Conservation (phyloP, 1,140 invertebrate species). For the Zophobas atratus region DNA sequence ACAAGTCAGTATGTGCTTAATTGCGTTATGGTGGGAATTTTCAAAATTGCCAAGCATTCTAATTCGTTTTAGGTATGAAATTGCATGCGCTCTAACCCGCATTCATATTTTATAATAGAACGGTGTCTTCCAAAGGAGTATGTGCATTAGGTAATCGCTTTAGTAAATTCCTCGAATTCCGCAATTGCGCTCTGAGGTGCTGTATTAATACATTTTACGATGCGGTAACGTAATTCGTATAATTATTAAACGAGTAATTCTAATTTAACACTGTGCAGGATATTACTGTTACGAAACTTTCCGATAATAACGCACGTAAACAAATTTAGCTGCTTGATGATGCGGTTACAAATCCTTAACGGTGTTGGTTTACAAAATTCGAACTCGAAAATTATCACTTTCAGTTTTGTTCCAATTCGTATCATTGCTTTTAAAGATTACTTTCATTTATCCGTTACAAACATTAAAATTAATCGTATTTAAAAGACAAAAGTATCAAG, state of each 20-base stretch:
- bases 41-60: neutral
- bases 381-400: constrained; percentile 4
- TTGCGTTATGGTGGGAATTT: neutral
- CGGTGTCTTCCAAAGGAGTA: constrained; percentile 18
- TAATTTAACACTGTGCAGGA: constrained; percentile 56
- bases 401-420: neutral
- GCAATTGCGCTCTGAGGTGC: constrained; percentile 59
- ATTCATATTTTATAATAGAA: constrained; percentile 23
- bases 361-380: neutral
- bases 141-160: constrained; percentile 45
- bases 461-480: constrained; percentile 30
- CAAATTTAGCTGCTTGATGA: constrained; percentile 48
- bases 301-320: constrained; percentile 54
- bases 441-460: neutral
- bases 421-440: neutral
- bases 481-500: neutral
- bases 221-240: constrained; percentile 57
- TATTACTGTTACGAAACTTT: constrained; percentile 57
- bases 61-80: neutral
- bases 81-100: neutral
- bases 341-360: constrained; percentile 31
- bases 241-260: constrained; percentile 61
- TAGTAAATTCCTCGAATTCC: constrained; percentile 37
- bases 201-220: constrained; percentile 61
- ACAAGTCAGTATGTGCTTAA: neutral